phyloP scores from a whole-genome alignment of 30 jellyfish, hydroid and myxozoan genomes.

The Sanderia malayensis region DNA sequence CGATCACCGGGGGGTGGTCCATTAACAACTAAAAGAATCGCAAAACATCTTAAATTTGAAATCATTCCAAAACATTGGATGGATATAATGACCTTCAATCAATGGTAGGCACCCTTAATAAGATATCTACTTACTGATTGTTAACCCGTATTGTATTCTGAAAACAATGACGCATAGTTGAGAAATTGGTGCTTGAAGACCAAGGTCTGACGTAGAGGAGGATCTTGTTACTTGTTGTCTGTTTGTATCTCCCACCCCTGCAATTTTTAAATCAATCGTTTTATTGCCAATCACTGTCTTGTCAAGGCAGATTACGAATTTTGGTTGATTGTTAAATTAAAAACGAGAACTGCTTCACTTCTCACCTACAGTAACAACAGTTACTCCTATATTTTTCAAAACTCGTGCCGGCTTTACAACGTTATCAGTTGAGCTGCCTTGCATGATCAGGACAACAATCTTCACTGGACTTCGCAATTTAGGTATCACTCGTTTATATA shows the following conservation, averaged over 20 bases:
- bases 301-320: no score
- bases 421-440: slow-evolving; percentile 63
- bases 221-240: slow-evolving; percentile 21
- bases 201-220: slow-evolving; percentile 44
- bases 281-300: no score
- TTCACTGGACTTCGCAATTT: background rate
- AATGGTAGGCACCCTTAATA: no score
- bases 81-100: no score
- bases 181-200: slow-evolving; percentile 34
- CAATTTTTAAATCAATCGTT: no score
- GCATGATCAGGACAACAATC: slow-evolving; percentile 55
- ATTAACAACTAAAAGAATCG: slow-evolving; percentile 45
- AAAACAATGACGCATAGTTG: slow-evolving; percentile 41
- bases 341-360: no score
- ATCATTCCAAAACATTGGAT: slow-evolving; percentile 5
- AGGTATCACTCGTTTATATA: background rate
- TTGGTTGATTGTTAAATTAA: no score
- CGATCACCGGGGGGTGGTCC: slow-evolving; percentile 47
- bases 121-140: slow-evolving; percentile 49
- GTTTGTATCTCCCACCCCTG: slow-evolving; percentile 56
- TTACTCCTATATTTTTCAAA: slow-evolving; percentile 47
- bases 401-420: slow-evolving; percentile 32
- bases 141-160: slow-evolving; percentile 44
- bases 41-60: background rate
- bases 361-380: slow-evolving; percentile 66